phyloP scores from a whole-genome alignment of 2,797 vertebrate species.

The Hephaestus fuliginosus region DNA sequence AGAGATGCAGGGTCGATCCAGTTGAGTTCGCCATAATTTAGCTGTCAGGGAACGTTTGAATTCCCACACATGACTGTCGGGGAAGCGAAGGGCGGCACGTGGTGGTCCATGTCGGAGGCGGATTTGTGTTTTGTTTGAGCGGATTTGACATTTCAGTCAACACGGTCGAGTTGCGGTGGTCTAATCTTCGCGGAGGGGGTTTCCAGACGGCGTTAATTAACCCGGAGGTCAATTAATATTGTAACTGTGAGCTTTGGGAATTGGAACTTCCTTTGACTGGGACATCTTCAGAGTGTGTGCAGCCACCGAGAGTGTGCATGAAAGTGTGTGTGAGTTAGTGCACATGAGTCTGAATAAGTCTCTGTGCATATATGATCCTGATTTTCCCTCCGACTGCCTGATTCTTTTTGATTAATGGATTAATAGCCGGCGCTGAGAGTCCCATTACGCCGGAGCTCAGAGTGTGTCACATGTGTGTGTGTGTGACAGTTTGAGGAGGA shows the following conservation, averaged over 20 bases:
- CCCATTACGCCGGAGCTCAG: constrained; percentile 34
- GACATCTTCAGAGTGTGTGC: constrained; percentile 17
- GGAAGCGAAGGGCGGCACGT: constrained; percentile 27
- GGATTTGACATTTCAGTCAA: constrained; percentile 52
- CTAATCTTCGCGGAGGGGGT: constrained; percentile 49
- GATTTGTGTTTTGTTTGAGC: constrained; percentile 47
- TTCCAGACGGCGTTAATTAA: constrained; percentile 73
- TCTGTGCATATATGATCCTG: constrained; percentile 16
- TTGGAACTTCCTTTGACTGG: constrained; percentile 42
- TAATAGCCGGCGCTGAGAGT: constrained; percentile 41
- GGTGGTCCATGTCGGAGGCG: not conserved
- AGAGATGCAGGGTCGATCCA: constrained; percentile 7
- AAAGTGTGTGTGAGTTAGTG: not conserved
- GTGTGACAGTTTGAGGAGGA: constrained; percentile 29
- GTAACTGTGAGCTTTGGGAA: constrained; percentile 47
- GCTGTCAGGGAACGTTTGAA: constrained; percentile 55
- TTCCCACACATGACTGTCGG: not conserved
- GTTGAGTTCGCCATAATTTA: constrained; percentile 41
- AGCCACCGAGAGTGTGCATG: not conserved
- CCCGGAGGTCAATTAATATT: constrained; percentile 62
- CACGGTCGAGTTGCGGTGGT: not conserved
- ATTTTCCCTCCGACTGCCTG: constrained; percentile 17
- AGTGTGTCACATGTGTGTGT: constrained; percentile 24
- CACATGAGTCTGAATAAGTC: constrained; percentile 28
- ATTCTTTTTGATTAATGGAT: constrained; percentile 59